Conservation (phyloP, 2,888 invertebrate genomes). For the Ennomos fuscantarius region DNA sequence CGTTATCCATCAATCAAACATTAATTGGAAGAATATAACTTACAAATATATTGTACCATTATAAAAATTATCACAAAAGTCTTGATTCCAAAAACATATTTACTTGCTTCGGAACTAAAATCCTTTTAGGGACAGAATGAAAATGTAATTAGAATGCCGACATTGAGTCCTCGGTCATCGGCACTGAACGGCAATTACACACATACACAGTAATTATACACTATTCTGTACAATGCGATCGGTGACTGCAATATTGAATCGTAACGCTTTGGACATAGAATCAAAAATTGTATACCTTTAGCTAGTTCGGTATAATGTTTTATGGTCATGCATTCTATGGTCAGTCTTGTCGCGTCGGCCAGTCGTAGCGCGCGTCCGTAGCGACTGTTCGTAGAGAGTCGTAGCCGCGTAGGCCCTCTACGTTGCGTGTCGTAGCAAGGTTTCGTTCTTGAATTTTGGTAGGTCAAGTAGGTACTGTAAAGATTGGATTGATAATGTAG, state of each 20-base stretch:
- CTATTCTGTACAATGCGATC: background rate
- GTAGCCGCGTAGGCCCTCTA: constrained; percentile 50
- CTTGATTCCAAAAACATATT: background rate
- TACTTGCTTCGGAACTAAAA: constrained; percentile 19
- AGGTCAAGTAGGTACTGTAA: constrained; percentile 25
- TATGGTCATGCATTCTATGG: constrained; percentile 33
- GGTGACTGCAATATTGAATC: constrained; percentile 10
- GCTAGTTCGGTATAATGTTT: background rate
- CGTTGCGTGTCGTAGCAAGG: constrained; percentile 39
- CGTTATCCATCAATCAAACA: no score
- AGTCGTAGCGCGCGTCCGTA: constrained; percentile 48
- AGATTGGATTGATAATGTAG: constrained; percentile 12
- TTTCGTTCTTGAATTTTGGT: constrained; percentile 30
- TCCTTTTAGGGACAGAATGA: constrained; percentile 22
- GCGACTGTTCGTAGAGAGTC: constrained; percentile 37
- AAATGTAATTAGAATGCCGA: constrained; percentile 34
- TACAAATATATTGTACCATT: background rate
- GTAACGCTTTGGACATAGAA: constrained; percentile 16
- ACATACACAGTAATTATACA: constrained; percentile 1
- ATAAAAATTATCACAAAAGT: background rate
- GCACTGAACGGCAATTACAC: constrained; percentile 42
- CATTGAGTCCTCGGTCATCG: constrained; percentile 59
- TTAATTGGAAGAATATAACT: no score
- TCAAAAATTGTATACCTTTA: constrained; percentile 5
- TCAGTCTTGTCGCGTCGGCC: constrained; percentile 43